A percentile compares a stretch with the other conserved stretches of the same genome.
Conservation (phyloP, 2,888 invertebrate species). For the Lasioglossum leucozonium region DNA sequence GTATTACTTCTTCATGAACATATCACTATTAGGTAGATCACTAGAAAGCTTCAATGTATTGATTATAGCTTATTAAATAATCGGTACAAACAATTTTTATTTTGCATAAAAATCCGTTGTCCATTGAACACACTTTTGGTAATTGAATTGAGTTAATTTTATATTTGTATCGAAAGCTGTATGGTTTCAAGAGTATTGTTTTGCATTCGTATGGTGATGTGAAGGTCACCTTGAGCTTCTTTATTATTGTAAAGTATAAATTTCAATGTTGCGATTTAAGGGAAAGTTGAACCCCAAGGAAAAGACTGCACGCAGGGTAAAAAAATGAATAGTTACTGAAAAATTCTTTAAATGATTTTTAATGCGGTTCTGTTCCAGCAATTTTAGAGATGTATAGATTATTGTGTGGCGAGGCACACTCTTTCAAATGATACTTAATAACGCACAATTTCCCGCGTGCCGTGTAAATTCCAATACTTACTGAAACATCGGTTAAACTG, state of each 20-base stretch:
- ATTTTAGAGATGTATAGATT: not conserved
- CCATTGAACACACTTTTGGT: too few relatives aligned
- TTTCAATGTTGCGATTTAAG: not conserved
- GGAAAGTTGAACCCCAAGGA: not conserved
- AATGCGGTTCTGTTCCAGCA: not conserved
- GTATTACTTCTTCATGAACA: too few relatives aligned
- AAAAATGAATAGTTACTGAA: not conserved
- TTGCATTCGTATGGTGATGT: too few relatives aligned
- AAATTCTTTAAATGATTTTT: not conserved
- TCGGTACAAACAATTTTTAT: too few relatives aligned
- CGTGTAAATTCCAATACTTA: not conserved
- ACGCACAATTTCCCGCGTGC: not conserved
- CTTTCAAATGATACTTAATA: not conserved
- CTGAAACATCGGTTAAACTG: not conserved
- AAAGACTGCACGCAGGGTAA: not conserved
- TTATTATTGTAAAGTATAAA: not conserved
- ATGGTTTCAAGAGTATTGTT: too few relatives aligned
- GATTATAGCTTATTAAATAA: too few relatives aligned
- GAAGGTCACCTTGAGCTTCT: too few relatives aligned
- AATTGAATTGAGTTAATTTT: too few relatives aligned
- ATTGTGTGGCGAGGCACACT: not conserved
- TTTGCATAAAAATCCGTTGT: too few relatives aligned
- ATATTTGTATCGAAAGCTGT: too few relatives aligned
- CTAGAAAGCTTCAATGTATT: too few relatives aligned
- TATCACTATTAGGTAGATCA: too few relatives aligned